Evolutionary conservation across 2,113 vertebrate species (phyloP).

Genomic region (Brachypodius melanocephalos): DNA sequence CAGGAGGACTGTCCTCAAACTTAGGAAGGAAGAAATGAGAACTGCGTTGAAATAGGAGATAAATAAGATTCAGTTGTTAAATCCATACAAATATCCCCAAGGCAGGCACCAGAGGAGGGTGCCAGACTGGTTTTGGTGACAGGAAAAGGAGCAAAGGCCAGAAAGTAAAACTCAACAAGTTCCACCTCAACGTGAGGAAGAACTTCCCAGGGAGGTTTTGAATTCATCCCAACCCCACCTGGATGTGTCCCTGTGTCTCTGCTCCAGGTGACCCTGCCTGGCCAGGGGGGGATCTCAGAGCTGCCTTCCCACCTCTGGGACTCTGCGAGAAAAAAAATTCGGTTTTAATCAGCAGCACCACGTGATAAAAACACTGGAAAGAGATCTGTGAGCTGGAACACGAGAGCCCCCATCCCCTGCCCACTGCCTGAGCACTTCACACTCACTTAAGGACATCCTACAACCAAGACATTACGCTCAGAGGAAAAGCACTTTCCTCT

Average conservation of each 20-base stretch:
- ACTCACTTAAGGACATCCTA: not conserved
- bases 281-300: not conserved
- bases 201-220: fast-evolving
- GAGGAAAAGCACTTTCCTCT: constrained; percentile 39
- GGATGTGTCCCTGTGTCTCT: not conserved
- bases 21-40: not conserved
- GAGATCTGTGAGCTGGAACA: not conserved
- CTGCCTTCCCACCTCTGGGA: not conserved
- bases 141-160: not conserved
- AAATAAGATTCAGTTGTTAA: not conserved
- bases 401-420: not conserved
- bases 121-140: not conserved
- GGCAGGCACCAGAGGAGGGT: not conserved
- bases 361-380: not conserved
- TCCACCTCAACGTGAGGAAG: not conserved
- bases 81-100: not conserved
- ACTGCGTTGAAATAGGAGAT: not conserved
- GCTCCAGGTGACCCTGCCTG: not conserved
- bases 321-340: fast-evolving
- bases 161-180: not conserved
- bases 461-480: not conserved
- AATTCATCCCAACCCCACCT: not conserved
- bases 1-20: not conserved
- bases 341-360: not conserved
- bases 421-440: not conserved